phyloP scores from a whole-genome alignment of 2,888 invertebrate genomes.

The Phragmatobia fuliginosa region DNA sequence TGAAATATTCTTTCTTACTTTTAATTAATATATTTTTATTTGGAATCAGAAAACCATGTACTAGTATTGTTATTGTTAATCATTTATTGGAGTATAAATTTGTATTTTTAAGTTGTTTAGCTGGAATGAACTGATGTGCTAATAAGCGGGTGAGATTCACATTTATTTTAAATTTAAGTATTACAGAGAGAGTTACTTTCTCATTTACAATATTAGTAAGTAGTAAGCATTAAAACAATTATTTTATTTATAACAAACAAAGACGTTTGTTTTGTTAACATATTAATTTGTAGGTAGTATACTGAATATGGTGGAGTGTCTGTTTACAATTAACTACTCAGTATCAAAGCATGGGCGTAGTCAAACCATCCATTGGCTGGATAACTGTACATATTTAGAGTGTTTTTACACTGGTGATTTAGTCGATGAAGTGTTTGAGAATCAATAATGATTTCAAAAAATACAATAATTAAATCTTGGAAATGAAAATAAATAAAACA shows the following conservation, averaged over 20 bases:
- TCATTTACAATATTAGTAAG: too few species aligned
- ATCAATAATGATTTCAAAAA: not conserved
- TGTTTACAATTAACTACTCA: constrained; percentile 24
- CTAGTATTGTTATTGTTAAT: too few species aligned
- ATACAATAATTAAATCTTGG: not conserved
- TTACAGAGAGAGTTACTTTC: too few species aligned
- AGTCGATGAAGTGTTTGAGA: constrained; percentile 11
- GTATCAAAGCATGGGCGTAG: constrained; percentile 47
- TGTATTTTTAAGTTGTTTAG: too few species aligned
- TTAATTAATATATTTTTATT: too few species aligned
- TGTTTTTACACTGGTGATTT: constrained; percentile 23
- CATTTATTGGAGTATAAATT: too few species aligned
- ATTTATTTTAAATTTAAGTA: too few species aligned
- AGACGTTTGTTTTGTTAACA: not conserved
- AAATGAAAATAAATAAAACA: not conserved
- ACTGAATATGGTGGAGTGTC: constrained; percentile 16
- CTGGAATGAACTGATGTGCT: not conserved
- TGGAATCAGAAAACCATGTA: too few species aligned
- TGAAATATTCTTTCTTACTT: too few species aligned
- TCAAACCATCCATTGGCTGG: constrained; percentile 59
- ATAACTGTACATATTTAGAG: constrained; percentile 56
- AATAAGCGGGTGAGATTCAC: too few species aligned
- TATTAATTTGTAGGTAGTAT: constrained; percentile 1
- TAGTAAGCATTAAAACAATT: not conserved
- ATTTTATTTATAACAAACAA: too few species aligned